Conservation (phyloP, 2,888 invertebrate species). For the Clanis bilineata region DNA sequence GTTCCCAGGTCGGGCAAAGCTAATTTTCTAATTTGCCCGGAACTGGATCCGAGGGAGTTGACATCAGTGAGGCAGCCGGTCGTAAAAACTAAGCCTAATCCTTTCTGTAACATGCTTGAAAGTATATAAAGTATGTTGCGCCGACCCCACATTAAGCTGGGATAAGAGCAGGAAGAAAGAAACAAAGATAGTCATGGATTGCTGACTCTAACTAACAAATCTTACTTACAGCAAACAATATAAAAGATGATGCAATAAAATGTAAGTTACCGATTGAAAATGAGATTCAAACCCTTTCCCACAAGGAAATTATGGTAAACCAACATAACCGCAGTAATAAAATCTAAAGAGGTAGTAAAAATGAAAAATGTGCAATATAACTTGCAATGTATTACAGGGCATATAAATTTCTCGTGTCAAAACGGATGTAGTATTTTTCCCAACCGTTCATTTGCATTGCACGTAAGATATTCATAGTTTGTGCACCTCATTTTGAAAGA, state of each 20-base stretch:
- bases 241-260: not conserved
- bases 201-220: too few relatives aligned
- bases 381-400: constrained; percentile 30
- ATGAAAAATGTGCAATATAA: constrained; percentile 33
- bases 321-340: not conserved
- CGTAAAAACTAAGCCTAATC: too few relatives aligned
- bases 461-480: constrained; percentile 12
- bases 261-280: not conserved
- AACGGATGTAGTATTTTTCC: constrained; percentile 2
- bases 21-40: too few relatives aligned
- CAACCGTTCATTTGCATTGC: constrained; percentile 12
- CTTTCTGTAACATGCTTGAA: too few relatives aligned
- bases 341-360: constrained; percentile 21
- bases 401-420: constrained; percentile 28
- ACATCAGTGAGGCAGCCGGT: too few relatives aligned
- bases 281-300: not conserved
- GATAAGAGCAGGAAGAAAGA: too few relatives aligned
- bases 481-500: constrained; percentile 12
- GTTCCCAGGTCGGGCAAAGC: too few relatives aligned
- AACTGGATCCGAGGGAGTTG: too few relatives aligned
- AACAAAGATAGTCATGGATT: too few relatives aligned
- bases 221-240: too few relatives aligned
- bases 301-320: not conserved
- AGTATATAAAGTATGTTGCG: too few relatives aligned
- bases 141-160: too few relatives aligned